Conservation (phyloP, 2,888 invertebrate genomes). For the Protodeltote pygarga region DNA sequence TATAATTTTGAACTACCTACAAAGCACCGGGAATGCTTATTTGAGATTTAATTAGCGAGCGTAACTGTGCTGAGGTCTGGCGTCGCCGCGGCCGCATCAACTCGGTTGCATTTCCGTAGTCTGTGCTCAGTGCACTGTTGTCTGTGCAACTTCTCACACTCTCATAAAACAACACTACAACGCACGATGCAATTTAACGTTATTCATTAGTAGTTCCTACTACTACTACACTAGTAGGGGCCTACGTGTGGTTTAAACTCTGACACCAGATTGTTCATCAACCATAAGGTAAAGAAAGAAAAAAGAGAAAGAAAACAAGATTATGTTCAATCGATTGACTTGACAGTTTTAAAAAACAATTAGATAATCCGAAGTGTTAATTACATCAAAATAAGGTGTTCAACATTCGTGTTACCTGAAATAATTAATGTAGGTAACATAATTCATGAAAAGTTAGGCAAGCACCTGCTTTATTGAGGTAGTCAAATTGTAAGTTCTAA, state of each 20-base stretch:
- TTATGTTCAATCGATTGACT: neutral
- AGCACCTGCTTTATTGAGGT: constrained; percentile 5
- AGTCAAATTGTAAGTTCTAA: constrained; percentile 20
- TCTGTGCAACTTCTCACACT: constrained; percentile 27
- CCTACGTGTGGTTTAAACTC: too few species aligned
- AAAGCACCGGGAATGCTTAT: constrained; percentile 10
- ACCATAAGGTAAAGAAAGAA: too few species aligned
- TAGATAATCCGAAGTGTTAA: neutral
- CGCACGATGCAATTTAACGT: constrained; percentile 20
- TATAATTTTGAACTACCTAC: neutral
- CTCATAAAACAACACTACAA: constrained; percentile 39
- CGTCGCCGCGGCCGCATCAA: constrained; percentile 35
- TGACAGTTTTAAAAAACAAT: neutral
- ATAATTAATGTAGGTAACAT: constrained; percentile 8
- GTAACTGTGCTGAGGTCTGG: constrained; percentile 17
- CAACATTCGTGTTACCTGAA: neutral
- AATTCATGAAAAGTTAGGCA: constrained; percentile 11
- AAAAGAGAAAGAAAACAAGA: too few species aligned
- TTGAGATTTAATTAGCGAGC: constrained; percentile 33
- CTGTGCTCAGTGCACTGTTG: constrained; percentile 7
- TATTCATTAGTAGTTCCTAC: too few species aligned
- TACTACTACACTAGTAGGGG: too few species aligned
- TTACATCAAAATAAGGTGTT: neutral
- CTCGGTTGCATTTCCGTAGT: constrained; percentile 16
- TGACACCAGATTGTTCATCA: too few species aligned